Percentiles rank a stretch among this genome's conserved stretches.
phyloP scores from a whole-genome alignment of 2,797 vertebrate species.

The Eulemur rubriventer region DNA sequence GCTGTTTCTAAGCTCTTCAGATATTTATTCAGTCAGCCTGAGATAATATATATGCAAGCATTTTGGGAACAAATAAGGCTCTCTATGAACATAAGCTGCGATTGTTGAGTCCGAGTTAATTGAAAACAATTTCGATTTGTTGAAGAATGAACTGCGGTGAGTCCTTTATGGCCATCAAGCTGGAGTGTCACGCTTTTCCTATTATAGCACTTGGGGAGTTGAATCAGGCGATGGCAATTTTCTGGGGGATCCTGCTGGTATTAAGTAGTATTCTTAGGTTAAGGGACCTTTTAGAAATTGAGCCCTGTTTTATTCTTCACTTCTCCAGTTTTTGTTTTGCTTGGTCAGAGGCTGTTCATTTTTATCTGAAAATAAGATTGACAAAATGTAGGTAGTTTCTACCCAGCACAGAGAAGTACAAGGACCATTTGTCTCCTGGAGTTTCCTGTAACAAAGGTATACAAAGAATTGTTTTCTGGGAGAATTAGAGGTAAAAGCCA shows the following conservation, averaged over 20 bases:
- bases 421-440: constrained; percentile 73
- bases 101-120: not conserved
- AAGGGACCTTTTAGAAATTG: constrained; percentile 68
- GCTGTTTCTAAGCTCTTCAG: not conserved
- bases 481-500: constrained; percentile 79
- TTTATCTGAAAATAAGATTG: constrained; percentile 77
- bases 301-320: constrained; percentile 65
- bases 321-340: constrained; percentile 68
- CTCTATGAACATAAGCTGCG: not conserved
- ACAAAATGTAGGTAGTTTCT: constrained; percentile 76
- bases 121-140: constrained; percentile 5
- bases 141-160: not conserved
- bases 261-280: constrained; percentile 56
- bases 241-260: constrained; percentile 18
- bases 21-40: not conserved
- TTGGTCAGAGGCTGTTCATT: constrained; percentile 73
- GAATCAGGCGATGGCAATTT: constrained; percentile 39
- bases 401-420: constrained; percentile 56
- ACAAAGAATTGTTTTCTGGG: constrained; percentile 74
- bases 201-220: not conserved
- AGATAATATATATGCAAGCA: not conserved
- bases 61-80: not conserved
- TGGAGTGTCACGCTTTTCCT: constrained; percentile 17
- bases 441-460: constrained; percentile 75
- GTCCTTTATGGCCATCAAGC: not conserved